A percentile compares a stretch with the other conserved stretches of the same genome.
phyloP scores from a whole-genome alignment of 2,888 invertebrate genomes.

The Digitonthophagus gazella region DNA sequence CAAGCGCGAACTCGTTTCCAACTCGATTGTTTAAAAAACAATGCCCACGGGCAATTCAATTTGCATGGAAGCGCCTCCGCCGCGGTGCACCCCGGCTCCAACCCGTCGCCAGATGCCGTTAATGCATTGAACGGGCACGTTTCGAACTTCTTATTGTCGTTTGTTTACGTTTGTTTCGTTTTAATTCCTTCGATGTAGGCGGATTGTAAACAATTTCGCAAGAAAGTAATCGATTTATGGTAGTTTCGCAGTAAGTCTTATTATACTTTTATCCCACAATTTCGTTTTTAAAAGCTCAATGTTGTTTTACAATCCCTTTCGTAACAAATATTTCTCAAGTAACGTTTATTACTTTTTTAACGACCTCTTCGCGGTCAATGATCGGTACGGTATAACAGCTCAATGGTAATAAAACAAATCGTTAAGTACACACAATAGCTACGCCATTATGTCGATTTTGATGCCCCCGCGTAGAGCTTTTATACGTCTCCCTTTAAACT shows the following conservation, averaged over 20 bases:
- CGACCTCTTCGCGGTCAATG: background rate
- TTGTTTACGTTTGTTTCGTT: background rate
- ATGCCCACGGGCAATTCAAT: background rate
- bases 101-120: background rate
- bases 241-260: too few relatives aligned
- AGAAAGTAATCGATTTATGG: too few relatives aligned
- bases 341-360: too few relatives aligned
- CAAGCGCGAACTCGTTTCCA: constrained; percentile 22
- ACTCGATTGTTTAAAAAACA: constrained; percentile 25
- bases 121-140: background rate
- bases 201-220: too few relatives aligned
- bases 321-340: too few relatives aligned
- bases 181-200: too few relatives aligned
- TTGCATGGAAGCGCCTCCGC: background rate
- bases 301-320: too few relatives aligned
- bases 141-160: background rate
- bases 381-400: background rate
- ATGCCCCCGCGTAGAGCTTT: background rate
- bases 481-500: background rate
- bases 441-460: background rate
- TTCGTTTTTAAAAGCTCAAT: too few relatives aligned
- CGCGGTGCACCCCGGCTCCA: background rate
- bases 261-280: too few relatives aligned
- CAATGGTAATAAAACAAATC: background rate
- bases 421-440: background rate